Conservation (phyloP, 2,797 vertebrate species). For the Diglossa cyanea region DNA sequence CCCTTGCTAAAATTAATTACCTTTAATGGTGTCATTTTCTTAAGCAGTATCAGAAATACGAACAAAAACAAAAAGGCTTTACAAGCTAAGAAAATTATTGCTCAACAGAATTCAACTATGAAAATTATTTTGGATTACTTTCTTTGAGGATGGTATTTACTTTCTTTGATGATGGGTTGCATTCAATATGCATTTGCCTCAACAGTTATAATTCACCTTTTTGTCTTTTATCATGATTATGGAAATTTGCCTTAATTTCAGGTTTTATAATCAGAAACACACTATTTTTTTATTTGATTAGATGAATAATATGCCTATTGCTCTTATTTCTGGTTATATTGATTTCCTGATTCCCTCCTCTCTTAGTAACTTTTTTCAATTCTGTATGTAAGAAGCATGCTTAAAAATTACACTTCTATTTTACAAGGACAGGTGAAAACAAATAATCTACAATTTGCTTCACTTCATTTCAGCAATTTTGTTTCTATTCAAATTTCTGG, state of each 20-base stretch:
- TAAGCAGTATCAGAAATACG: background rate
- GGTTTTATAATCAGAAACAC: background rate
- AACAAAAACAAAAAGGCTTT: background rate
- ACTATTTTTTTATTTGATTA: background rate
- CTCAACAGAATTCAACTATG: background rate
- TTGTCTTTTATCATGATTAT: background rate
- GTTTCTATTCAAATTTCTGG: background rate
- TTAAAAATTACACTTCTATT: background rate
- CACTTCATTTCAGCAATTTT: background rate
- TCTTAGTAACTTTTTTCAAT: background rate
- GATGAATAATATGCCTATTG: background rate
- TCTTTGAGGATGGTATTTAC: background rate
- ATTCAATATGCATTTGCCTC: background rate
- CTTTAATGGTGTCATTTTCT: background rate
- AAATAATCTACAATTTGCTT: background rate
- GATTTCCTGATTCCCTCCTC: background rate
- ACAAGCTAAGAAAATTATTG: background rate
- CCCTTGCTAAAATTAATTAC: background rate
- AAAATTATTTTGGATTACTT: background rate
- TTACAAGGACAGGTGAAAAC: background rate
- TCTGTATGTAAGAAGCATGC: background rate
- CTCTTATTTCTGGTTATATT: background rate
- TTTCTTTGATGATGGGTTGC: background rate
- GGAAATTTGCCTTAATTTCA: background rate
- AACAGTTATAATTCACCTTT: background rate